Percentiles rank a stretch among this genome's conserved stretches.
Conservation (phyloP, 1,140 invertebrate species). For the Tachypleus tridentatus region DNA sequence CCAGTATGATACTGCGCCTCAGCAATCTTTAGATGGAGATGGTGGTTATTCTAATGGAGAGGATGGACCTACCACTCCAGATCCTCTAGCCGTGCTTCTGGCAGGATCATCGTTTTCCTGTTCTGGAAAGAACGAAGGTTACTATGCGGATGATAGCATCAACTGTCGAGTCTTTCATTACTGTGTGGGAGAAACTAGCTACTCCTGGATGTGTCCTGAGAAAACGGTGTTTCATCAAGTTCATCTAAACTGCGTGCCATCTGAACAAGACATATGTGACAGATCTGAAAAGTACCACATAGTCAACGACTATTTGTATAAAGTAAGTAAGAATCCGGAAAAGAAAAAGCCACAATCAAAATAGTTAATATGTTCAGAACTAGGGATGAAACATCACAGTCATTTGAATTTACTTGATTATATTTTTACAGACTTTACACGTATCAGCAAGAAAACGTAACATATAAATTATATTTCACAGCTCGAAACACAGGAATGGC, state of each 20-base stretch:
- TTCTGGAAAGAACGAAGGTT: conserved; percentile 63
- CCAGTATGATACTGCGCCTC: no score
- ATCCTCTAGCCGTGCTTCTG: conserved; percentile 60
- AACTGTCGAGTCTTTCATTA: conserved; percentile 89
- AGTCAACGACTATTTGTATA: conserved; percentile 85
- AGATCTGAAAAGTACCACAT: conserved; percentile 81
- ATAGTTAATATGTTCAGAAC: no score
- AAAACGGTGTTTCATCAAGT: conserved; percentile 84
- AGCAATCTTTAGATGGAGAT: no score
- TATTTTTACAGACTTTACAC: no score
- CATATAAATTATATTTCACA: no score
- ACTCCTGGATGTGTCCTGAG: conserved; percentile 86
- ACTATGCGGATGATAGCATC: conserved; percentile 79
- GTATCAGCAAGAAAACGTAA: no score
- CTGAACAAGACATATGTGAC: conserved; percentile 74
- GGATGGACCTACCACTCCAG: conserved; percentile 69
- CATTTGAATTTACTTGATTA: no score
- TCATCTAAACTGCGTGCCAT: conserved; percentile 84
- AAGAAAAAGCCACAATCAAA: no score
- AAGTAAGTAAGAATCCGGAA: conserved; percentile 46
- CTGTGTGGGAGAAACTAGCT: conserved; percentile 75
- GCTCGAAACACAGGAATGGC: no score
- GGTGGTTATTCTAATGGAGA: conserved; percentile 36
- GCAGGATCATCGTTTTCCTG: conserved; percentile 74
- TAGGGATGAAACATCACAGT: no score